These are phyloP conservation scores for Drosophila melanocephala DNA, from an alignment of 2,888 invertebrate species.

Conservation along the genomic window DNA sequence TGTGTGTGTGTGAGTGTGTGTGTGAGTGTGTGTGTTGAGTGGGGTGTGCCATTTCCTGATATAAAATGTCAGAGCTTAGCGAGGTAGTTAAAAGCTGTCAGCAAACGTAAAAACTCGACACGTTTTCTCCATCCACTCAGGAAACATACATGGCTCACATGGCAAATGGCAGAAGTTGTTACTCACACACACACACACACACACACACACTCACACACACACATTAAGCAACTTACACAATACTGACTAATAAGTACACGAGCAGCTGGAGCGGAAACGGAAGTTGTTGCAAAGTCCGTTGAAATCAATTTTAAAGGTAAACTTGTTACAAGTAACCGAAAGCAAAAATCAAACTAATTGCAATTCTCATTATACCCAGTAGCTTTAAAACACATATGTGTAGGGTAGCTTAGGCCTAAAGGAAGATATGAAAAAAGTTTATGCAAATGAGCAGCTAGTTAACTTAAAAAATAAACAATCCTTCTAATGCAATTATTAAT, in stretches of 20 bases:
- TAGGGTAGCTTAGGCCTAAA: not conserved
- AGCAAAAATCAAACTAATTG: slow-evolving; percentile 66
- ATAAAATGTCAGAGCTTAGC: slow-evolving; percentile 45
- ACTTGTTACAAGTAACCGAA: slow-evolving; percentile 62
- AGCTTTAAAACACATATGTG: not conserved
- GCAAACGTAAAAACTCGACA: slow-evolving; percentile 41
- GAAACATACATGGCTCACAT: slow-evolving; percentile 15
- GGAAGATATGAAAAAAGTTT: rapidly evolving
- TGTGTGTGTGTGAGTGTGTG: not conserved
- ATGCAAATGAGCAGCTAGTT: not conserved
- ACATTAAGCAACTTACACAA: slow-evolving; percentile 39
- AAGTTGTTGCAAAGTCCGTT: slow-evolving; percentile 76
- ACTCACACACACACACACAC: slow-evolving; percentile 13
- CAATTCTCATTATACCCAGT: slow-evolving; percentile 61
- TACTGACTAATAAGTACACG: slow-evolving; percentile 61
- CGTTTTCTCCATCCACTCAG: slow-evolving; percentile 19
- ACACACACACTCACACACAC: slow-evolving; percentile 11
- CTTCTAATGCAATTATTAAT: not conserved
- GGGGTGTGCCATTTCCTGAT: slow-evolving; percentile 37
- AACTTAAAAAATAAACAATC: not conserved
- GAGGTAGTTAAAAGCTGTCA: slow-evolving; percentile 49
- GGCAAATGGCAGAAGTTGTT: slow-evolving; percentile 62
- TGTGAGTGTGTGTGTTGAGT: not conserved
- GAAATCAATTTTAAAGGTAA: slow-evolving; percentile 79
- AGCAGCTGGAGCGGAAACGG: slow-evolving; percentile 70